Evolutionary conservation across 2,888 invertebrate species (phyloP).

Genomic region (Parnassius smintheus): DNA sequence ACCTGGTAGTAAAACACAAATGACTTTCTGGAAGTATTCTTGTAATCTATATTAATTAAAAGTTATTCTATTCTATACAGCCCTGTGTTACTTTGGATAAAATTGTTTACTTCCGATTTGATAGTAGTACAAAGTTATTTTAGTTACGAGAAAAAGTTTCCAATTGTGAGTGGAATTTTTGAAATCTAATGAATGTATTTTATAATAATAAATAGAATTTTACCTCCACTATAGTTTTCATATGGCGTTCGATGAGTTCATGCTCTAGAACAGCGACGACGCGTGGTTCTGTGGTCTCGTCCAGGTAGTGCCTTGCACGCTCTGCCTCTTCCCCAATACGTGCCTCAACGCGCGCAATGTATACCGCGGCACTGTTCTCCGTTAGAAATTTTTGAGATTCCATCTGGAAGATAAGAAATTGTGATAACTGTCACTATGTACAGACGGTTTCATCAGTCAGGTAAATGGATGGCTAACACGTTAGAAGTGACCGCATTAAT

Average conservation of each 20-base stretch:
- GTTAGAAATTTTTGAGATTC: constrained; percentile 99
- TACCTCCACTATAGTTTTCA: constrained; percentile 88
- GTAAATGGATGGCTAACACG: too few relatives aligned
- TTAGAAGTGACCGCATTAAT: too few relatives aligned
- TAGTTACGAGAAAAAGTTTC: too few relatives aligned
- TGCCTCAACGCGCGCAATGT: constrained; percentile 98
- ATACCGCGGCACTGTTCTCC: constrained; percentile 99
- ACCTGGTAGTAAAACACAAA: too few relatives aligned
- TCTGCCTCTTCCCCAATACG: constrained; percentile 98
- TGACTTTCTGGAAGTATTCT: too few relatives aligned
- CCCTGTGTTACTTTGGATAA: not conserved
- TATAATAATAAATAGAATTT: not conserved
- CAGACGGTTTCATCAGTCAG: too few relatives aligned
- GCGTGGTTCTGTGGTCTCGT: constrained; percentile 97
- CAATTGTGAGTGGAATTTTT: too few relatives aligned
- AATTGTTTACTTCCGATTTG: too few relatives aligned
- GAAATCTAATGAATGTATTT: too few relatives aligned
- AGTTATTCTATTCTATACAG: not conserved
- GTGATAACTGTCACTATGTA: too few relatives aligned
- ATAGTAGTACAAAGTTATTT: too few relatives aligned
- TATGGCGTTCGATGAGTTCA: constrained; percentile 98
- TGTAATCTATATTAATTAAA: too few relatives aligned
- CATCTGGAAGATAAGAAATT: constrained; percentile 72
- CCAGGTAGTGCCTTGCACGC: constrained; percentile 97
- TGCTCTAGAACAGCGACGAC: constrained; percentile 98